Evolutionary conservation across 2,797 vertebrate genomes (phyloP).

Genomic region (Chaetophractus vellerosus): DNA sequence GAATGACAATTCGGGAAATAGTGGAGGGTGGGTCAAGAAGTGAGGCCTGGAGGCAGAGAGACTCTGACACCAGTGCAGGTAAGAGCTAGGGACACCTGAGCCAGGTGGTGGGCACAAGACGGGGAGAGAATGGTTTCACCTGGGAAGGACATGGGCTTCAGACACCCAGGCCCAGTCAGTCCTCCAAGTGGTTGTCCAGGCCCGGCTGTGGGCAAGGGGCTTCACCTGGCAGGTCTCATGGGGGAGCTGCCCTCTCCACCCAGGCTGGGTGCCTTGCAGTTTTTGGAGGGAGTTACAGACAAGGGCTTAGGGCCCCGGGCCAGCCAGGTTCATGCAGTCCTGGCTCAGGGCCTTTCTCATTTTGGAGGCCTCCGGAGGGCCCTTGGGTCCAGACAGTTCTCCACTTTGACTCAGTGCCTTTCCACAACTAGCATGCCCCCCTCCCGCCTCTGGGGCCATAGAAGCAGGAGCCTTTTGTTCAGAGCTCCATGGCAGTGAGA

Average conservation of each 20-base stretch:
- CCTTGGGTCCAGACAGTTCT: background rate
- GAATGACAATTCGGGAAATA: background rate
- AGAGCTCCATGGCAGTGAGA: background rate
- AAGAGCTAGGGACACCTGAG: background rate
- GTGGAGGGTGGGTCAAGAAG: background rate
- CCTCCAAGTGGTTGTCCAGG: background rate
- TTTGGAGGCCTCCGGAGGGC: background rate
- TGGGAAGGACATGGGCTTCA: background rate
- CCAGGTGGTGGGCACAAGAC: accelerated
- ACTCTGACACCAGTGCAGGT: background rate
- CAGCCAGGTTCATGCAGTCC: background rate
- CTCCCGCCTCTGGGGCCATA: accelerated
- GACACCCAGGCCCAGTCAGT: background rate
- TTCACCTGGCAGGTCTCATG: background rate
- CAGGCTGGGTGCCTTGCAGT: background rate
- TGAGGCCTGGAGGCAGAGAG: background rate
- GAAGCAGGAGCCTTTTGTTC: background rate
- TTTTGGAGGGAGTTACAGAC: background rate
- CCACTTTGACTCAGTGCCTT: background rate
- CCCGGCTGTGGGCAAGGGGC: background rate
- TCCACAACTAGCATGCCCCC: background rate
- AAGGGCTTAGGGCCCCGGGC: background rate
- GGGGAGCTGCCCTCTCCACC: background rate
- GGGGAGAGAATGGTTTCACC: background rate
- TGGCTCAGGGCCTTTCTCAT: background rate